These are phyloP conservation scores for Noctua fimbriata DNA, from an alignment of 2,888 invertebrate genomes.

Conservation along the genomic window DNA sequence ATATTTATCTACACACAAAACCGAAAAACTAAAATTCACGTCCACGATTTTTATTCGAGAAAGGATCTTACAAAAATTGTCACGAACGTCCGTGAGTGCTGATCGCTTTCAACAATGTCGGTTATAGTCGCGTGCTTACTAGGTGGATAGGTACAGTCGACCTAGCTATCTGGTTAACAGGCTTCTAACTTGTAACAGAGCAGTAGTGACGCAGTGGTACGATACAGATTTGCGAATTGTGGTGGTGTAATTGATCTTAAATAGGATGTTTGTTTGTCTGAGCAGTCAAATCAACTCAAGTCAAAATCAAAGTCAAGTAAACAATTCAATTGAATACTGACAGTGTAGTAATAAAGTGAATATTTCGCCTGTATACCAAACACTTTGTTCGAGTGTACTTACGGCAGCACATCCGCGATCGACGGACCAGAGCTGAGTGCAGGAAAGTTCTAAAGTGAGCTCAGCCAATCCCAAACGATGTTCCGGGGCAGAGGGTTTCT, in stretches of 20 bases:
- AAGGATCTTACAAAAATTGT: constrained; percentile 56
- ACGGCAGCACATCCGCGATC: constrained; percentile 50
- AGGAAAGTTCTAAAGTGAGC: constrained; percentile 79
- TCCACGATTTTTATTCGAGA: constrained; percentile 42
- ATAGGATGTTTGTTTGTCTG: too few relatives aligned
- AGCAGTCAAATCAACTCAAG: too few relatives aligned
- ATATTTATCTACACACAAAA: constrained; percentile 27
- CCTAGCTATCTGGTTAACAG: neutral
- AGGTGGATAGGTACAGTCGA: constrained; percentile 22
- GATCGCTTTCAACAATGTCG: constrained; percentile 58
- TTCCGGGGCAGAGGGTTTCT: constrained; percentile 68
- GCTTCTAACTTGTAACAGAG: neutral
- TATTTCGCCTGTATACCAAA: neutral
- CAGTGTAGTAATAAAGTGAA: too few relatives aligned
- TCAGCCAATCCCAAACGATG: constrained; percentile 81
- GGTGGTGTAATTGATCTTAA: too few relatives aligned
- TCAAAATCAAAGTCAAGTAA: too few relatives aligned
- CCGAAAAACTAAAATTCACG: constrained; percentile 42
- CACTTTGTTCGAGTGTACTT: constrained; percentile 1
- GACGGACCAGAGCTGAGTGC: constrained; percentile 75
- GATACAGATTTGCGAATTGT: too few relatives aligned
- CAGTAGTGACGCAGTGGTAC: neutral
- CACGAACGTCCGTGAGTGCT: constrained; percentile 54
- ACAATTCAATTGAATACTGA: too few relatives aligned
- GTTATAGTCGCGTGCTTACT: constrained; percentile 42